Base-by-base conservation (phyloP, 1,140 invertebrate species). In the Lithobius niger region DNA sequence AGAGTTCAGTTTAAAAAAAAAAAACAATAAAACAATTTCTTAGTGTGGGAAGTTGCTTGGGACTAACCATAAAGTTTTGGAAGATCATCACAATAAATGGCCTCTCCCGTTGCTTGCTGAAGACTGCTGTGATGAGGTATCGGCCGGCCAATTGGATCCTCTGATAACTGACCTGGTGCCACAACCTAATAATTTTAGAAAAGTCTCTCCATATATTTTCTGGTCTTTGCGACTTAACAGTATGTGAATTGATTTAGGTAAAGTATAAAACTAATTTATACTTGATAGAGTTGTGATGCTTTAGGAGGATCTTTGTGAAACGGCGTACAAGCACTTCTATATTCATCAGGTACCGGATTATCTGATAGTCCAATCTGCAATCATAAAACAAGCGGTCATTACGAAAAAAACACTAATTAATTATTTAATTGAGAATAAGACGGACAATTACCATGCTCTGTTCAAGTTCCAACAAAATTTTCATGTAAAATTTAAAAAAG, bases 401-500 rank as follows among this genome's bases (percentile, higher is more conserved):
- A 71, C 25, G 91, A 64, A 65, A n/a, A n/a, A n/a, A n/a, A n/a
- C n/a, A n/a, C n/a, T n/a, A n/a, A n/a, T n/a, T n/a, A n/a, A n/a
- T n/a, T n/a, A n/a, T n/a, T n/a, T n/a, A n/a, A n/a, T n/a, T n/a
- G n/a, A n/a, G n/a, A n/a, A n/a, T n/a, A n/a, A n/a, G n/a, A n/a
- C n/a, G n/a, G n/a, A n/a, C n/a, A n/a, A n/a, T n/a, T n/a, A n/a
- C n/a, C n/a, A n/a, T n/a, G n/a, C n/a, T n/a, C n/a, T n/a, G n/a
- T n/a, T n/a, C n/a, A n/a, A n/a, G n/a, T n/a, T n/a, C n/a, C 82
- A 96, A 56, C n/a, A n/a, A n/a, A n/a, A n/a, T n/a, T n/a, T n/a
- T n/a, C n/a, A n/a, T n/a, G n/a, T n/a, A n/a, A n/a, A 86, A 87
- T 73, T 90, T 93, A 69, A 90, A 94, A 70, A 96, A 94, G 59